phyloP scores from a whole-genome alignment of 2,888 invertebrate species.

The Ophion ventricosus region DNA sequence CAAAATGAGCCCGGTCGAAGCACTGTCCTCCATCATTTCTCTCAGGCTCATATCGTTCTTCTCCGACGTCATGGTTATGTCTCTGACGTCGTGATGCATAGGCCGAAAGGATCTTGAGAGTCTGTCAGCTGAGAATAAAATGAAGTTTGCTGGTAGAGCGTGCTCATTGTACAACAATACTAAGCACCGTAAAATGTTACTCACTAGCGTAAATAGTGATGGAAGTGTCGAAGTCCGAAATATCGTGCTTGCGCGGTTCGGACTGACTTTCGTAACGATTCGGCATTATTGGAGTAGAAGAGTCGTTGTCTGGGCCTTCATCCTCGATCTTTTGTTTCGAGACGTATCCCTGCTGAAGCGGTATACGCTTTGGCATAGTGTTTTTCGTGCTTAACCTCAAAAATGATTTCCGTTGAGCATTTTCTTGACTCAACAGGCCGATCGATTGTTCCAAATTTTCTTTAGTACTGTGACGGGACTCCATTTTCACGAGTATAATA shows the following conservation, averaged over 20 bases:
- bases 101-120: constrained; percentile 47
- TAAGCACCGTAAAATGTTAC: background rate
- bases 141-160: background rate
- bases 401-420: constrained; percentile 71
- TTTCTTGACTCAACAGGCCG: constrained; percentile 70
- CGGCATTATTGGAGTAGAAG: constrained; percentile 53
- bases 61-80: constrained; percentile 73
- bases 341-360: constrained; percentile 68
- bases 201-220: constrained; percentile 68
- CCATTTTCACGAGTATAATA: constrained; percentile 36
- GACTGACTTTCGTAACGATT: constrained; percentile 59
- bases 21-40: constrained; percentile 80
- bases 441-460: constrained; percentile 73
- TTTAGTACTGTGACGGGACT: constrained; percentile 45
- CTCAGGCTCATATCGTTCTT: constrained; percentile 75
- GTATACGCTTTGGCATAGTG: constrained; percentile 70
- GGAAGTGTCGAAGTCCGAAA: constrained; percentile 70
- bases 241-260: constrained; percentile 64
- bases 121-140: constrained; percentile 45
- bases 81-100: constrained; percentile 73
- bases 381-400: constrained; percentile 74
- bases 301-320: constrained; percentile 55
- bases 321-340: constrained; percentile 58
- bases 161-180: background rate
- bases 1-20: constrained; percentile 78